Evolutionary conservation across 2,113 vertebrate genomes (phyloP).

Genomic region (Microcebus griseorufus): DNA sequence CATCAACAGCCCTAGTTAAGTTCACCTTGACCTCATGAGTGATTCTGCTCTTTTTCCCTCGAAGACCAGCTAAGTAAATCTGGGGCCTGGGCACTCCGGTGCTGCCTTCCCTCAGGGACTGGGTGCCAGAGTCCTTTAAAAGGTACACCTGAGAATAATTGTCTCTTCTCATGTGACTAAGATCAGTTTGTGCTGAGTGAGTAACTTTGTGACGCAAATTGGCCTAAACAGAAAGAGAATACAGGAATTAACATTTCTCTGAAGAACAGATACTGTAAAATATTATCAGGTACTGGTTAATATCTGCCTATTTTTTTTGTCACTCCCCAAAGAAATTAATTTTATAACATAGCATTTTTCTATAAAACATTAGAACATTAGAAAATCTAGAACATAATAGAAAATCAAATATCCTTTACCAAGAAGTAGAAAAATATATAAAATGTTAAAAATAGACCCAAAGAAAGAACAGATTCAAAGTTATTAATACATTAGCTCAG

Average conservation of each 20-base stretch:
- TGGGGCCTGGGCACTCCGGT: slow-evolving; percentile 88
- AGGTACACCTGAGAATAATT: slow-evolving; percentile 90
- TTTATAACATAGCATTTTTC: neutral
- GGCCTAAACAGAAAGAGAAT: slow-evolving; percentile 85
- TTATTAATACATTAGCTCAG: neutral
- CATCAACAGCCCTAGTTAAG: slow-evolving; percentile 90
- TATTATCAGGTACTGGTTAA: neutral
- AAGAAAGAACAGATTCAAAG: neutral
- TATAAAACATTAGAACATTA: neutral
- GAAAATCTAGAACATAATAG: slow-evolving; percentile 4
- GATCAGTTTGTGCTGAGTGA: slow-evolving; percentile 89
- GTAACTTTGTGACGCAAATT: slow-evolving; percentile 91
- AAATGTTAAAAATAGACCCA: neutral
- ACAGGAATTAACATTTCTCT: neutral
- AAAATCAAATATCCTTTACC: slow-evolving; percentile 9
- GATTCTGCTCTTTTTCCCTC: slow-evolving; percentile 81
- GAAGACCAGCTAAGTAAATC: slow-evolving; percentile 90
- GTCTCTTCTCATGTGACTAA: slow-evolving; percentile 93
- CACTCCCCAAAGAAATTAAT: slow-evolving; percentile 11
- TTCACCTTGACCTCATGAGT: slow-evolving; percentile 83
- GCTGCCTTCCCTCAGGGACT: slow-evolving; percentile 85
- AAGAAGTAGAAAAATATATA: neutral
- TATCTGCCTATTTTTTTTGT: neutral
- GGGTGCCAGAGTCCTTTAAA: slow-evolving; percentile 82
- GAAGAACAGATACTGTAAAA: neutral